phyloP scores from a whole-genome alignment of 1,140 invertebrate genomes.

The Drosophila bocqueti region DNA sequence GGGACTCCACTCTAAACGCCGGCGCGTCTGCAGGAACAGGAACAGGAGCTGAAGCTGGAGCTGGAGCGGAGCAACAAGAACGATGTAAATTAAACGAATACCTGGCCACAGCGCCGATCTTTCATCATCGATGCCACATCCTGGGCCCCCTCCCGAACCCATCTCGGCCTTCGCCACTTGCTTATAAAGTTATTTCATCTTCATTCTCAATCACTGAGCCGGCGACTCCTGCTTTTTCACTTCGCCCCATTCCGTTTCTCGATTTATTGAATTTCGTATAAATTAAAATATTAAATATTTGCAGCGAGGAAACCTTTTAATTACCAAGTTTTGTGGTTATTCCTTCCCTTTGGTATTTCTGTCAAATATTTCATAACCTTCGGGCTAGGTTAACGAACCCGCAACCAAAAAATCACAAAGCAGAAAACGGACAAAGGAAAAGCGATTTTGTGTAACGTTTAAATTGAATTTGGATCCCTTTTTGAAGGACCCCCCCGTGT shows the following conservation, averaged over 20 bases:
- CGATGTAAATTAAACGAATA: constrained; percentile 81
- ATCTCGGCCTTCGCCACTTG: constrained; percentile 6
- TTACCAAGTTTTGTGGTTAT: constrained; percentile 56
- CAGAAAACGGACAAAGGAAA: constrained; percentile 29
- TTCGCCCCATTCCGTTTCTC: constrained; percentile 32
- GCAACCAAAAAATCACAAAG: not conserved
- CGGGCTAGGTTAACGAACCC: constrained; percentile 63
- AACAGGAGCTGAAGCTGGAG: constrained; percentile 14
- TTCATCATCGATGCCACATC: constrained; percentile 64
- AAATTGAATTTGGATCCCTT: constrained; percentile 79
- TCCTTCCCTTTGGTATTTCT: constrained; percentile 43
- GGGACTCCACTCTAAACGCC: constrained; percentile 64
- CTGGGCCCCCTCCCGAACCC: not conserved
- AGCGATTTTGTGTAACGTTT: constrained; percentile 68
- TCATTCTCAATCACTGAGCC: constrained; percentile 68
- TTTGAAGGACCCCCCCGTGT: constrained; percentile 19
- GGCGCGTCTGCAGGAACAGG: constrained; percentile 67
- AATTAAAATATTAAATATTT: constrained; percentile 84
- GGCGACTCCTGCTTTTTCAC: constrained; percentile 42
- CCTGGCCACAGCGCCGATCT: constrained; percentile 75
- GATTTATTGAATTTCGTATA: constrained; percentile 84
- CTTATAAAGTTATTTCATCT: constrained; percentile 70
- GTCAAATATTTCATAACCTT: constrained; percentile 38
- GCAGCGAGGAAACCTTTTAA: constrained; percentile 69
- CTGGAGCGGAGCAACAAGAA: constrained; percentile 37